Evolutionary conservation across 2,888 invertebrate genomes (phyloP).

Genomic region (Drosophila eohydei): DNA sequence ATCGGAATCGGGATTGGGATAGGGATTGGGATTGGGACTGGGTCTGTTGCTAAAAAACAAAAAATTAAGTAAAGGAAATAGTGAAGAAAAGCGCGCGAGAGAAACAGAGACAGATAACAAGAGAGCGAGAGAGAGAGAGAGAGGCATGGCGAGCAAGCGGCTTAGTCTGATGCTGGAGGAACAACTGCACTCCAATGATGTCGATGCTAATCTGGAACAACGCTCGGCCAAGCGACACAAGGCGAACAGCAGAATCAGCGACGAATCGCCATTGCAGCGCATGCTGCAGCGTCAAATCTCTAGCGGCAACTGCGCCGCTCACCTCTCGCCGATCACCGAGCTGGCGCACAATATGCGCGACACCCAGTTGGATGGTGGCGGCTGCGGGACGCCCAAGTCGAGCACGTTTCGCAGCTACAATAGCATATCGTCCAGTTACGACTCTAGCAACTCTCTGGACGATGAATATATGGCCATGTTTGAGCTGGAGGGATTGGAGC

Average conservation of each 20-base stretch:
- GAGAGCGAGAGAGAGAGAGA: neutral
- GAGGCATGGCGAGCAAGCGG: conserved; percentile 40
- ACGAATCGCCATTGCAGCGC: conserved; percentile 51
- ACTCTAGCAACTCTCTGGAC: conserved; percentile 87
- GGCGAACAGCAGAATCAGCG: neutral
- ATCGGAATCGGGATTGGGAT: neutral
- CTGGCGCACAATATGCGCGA: conserved; percentile 56
- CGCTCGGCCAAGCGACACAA: conserved; percentile 53
- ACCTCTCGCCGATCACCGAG: conserved; percentile 66
- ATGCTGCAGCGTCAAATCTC: conserved; percentile 50
- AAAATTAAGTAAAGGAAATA: neutral
- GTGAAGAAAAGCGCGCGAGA: neutral
- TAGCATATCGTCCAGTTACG: conserved; percentile 85
- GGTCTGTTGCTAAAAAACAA: neutral
- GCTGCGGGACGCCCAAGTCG: conserved; percentile 60
- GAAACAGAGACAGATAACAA: neutral
- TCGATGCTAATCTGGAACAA: conserved; percentile 12
- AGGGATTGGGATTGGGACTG: neutral
- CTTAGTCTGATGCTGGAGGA: conserved; percentile 44
- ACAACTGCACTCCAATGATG: neutral
- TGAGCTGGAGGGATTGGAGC: conserved; percentile 85
- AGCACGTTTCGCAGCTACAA: conserved; percentile 83
- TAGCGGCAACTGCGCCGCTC: conserved; percentile 12
- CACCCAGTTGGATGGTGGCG: conserved; percentile 25
- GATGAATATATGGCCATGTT: conserved; percentile 88